Evolutionary conservation across 2,113 vertebrate genomes (phyloP), one percentile per base, ranked within the genome.

Genomic region (Lasiurus cinereus): DNA sequence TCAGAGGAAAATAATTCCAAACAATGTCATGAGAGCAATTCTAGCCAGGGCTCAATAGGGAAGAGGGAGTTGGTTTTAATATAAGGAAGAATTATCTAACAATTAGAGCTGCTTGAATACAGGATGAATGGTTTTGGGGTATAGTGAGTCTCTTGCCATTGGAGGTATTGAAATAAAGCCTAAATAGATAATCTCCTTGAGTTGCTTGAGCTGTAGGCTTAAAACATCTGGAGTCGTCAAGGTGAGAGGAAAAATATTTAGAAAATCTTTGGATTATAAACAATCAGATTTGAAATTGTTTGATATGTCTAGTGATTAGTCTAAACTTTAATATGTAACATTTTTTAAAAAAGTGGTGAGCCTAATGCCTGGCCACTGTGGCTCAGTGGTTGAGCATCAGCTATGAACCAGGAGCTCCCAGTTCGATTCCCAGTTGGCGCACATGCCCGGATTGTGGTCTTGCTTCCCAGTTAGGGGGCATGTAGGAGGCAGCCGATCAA

Each of bases 231-330:
- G 36, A 91, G 31, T 88, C 84, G 88, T 92, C 62, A 66, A 1
- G 3, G 48, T 77, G 88, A 78, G 85, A 82, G 31, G 50, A 92
- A 36, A 39, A 88, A 84, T 94, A 90, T 88, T 96, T 88, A 95
- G 91, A 82, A 96, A 72, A 83, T 88, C 59, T 95, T 83, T 83
- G 36, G 21, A 86, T 39, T 39, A 46, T 95, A 54, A 92, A 94
- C 70, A 90, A 14, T 94, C 62, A 94, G 74, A 84, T 90, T 79
- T 78, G 76, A 96, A 92, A 73, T 82, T 36, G 90, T 97, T 90
- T 85, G 82, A 13, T 74, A 74, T 48, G 54, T 69, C 48, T 87
- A 88, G 39, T 50, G 59, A 59, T 62, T 87, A 36, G 50, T 73
- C 50, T 90, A 83, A 90, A 87, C 59, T 83, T 94, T 76, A 94